phyloP scores from a whole-genome alignment of 2,113 vertebrate species.

The Herpetotheres cachinnans region DNA sequence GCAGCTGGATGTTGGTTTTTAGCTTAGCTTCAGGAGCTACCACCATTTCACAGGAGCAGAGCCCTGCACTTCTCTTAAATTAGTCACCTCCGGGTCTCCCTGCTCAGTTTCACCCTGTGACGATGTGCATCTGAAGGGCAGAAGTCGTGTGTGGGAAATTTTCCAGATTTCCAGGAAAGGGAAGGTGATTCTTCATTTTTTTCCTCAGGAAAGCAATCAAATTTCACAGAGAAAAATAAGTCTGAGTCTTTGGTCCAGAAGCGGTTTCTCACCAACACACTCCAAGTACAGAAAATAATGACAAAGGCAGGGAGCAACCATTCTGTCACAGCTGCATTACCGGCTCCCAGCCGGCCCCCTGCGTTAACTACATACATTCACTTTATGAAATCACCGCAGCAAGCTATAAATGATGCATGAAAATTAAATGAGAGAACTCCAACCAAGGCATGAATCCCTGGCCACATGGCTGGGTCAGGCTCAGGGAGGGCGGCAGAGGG shows the following conservation, averaged over 20 bases:
- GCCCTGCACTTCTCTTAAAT: neutral
- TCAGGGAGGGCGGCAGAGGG: neutral
- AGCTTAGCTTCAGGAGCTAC: neutral
- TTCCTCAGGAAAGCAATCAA: neutral
- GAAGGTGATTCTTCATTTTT: neutral
- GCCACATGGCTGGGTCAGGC: neutral
- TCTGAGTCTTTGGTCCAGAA: neutral
- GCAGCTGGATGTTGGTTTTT: neutral
- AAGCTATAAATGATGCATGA: constrained; percentile 69
- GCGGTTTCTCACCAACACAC: constrained; percentile 1
- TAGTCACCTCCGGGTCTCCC: neutral
- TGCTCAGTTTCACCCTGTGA: accelerated
- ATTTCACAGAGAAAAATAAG: neutral
- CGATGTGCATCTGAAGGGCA: neutral
- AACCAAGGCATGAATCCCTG: constrained; percentile 44
- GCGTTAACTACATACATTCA: constrained; percentile 7
- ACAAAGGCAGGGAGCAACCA: constrained; percentile 45
- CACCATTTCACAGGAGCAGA: neutral
- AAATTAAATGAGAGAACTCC: constrained; percentile 67
- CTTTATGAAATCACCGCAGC: constrained; percentile 47
- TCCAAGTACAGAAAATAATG: constrained; percentile 40
- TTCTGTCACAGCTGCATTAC: constrained; percentile 35
- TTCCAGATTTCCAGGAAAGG: constrained; percentile 7
- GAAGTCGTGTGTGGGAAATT: accelerated
- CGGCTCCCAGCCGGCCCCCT: neutral